Evolutionary conservation across 2,113 vertebrate species (phyloP), one percentile per base, ranked within the genome.

Genomic region (Eira barbara): DNA sequence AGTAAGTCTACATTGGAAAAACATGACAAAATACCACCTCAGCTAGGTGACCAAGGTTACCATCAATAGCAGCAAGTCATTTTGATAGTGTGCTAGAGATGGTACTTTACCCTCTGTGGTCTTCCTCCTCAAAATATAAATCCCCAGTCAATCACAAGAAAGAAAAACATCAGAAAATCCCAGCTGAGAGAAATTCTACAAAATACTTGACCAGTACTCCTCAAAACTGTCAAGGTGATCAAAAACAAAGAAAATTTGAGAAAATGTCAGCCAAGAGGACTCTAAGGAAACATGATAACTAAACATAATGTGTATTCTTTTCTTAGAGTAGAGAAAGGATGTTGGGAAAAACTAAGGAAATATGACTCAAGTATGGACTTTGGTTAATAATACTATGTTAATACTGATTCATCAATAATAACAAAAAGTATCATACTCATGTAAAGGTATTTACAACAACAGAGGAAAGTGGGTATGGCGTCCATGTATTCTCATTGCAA

Each of bases 201-300:
- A 92, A 96, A 71, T 39, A 29, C 8, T 23, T 80, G 34, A 79
- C 6, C 29, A 94, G 7, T 12, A 49, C 0, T 63, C 17, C 31
- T 91, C 36, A 21, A 97, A 86, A 89, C 57, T 61, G 18, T 63
- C 34, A 87, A 49, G 59, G 3, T 71, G 13, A 91, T 79, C 39
- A 96, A 95, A 82, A 94, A 73, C 6, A 85, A 96, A 80, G 39
- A 81, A 93, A 86, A 80, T 49, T 15, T 69, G 52, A 94, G 59
- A 83, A 95, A 47, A 10, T 42, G 21, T 10, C 73, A 89, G 42
- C 7, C 27, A 63, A 65, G 59, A 71, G 12, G 1, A 84, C 7
- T 83, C 79, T 79, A 57, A 87, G 31, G 47, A 95, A 82, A 78
- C 3, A 63, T 5, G 45, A 91, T 10, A 80, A 80, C 4, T 83